Percentiles rank a stretch among this genome's conserved stretches.
Evolutionary conservation across 2,797 vertebrate species (phyloP).

Genomic region (Danio aesculapii): DNA sequence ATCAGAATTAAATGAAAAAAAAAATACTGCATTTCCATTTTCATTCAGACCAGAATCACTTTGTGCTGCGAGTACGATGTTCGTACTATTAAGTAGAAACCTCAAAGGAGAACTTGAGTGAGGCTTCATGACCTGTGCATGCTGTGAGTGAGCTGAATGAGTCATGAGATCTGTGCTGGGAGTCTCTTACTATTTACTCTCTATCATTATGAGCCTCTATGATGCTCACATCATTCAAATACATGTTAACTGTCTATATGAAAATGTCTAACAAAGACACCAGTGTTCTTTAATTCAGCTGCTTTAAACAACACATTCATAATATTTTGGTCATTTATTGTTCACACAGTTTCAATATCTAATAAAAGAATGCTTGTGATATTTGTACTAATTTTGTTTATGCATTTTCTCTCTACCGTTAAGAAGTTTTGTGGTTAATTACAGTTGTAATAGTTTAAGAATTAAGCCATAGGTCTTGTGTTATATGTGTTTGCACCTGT

Average conservation of each 20-base stretch:
- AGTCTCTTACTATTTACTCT: conserved; percentile 12
- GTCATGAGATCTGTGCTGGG: not conserved
- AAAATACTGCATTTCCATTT: not conserved
- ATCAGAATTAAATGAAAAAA: not conserved
- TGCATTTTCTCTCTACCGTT: not conserved
- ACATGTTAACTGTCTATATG: not conserved
- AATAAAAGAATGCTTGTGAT: not conserved
- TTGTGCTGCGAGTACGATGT: not conserved
- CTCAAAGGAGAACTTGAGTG: not conserved
- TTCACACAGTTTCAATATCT: not conserved
- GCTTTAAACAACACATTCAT: not conserved
- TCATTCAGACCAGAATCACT: not conserved
- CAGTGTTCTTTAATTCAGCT: not conserved
- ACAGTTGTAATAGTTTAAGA: not conserved
- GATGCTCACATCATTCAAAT: conserved; percentile 13
- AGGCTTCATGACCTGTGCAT: not conserved
- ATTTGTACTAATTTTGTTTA: not conserved
- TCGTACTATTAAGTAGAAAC: not conserved
- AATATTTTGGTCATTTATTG: not conserved
- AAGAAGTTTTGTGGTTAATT: not conserved
- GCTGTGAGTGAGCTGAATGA: not conserved
- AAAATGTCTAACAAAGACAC: not conserved
- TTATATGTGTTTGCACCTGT: conserved; percentile 30
- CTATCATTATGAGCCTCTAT: conserved; percentile 5
- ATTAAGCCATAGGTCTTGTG: not conserved